phyloP scores from a whole-genome alignment of 2,113 vertebrate genomes.

The Pseudorasbora parva region DNA sequence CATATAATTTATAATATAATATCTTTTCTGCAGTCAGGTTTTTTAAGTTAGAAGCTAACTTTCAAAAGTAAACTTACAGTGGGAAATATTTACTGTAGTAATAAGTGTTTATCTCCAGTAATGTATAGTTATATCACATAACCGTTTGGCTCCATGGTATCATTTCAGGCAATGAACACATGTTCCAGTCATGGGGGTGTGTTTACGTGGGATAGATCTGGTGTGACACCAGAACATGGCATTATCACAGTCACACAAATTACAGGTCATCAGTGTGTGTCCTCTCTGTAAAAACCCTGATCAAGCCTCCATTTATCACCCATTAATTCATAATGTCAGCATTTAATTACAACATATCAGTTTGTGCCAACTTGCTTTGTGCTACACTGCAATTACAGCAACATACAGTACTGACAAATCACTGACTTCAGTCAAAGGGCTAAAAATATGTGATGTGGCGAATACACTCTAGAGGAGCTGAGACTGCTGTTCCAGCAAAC shows the following conservation, averaged over 20 bases:
- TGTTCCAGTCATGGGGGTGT: not conserved
- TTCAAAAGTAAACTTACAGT: not conserved
- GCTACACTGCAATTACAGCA: constrained; percentile 31
- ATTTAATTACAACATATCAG: constrained; percentile 48
- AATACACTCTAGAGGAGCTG: not conserved
- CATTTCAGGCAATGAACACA: not conserved
- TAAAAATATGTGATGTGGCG: constrained; percentile 14
- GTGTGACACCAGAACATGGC: constrained; percentile 42
- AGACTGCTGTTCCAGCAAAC: not conserved
- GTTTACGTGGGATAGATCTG: constrained; percentile 31
- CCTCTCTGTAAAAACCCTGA: constrained; percentile 14
- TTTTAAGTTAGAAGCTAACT: not conserved
- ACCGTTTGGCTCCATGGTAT: not conserved
- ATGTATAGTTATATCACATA: not conserved
- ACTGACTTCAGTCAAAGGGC: constrained; percentile 1
- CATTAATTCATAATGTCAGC: constrained; percentile 42
- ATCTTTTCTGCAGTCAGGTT: not conserved
- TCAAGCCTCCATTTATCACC: constrained; percentile 43
- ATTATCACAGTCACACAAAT: constrained; percentile 48
- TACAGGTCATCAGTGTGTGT: constrained; percentile 51
- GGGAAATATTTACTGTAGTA: not conserved
- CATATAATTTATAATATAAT: no score
- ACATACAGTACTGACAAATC: not conserved
- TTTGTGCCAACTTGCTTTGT: constrained; percentile 1
- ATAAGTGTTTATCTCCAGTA: not conserved